A percentile compares a stretch with the other conserved stretches of the same genome.
phyloP scores from a whole-genome alignment of 2,113 vertebrate genomes.

The Planiliza haematocheilus region DNA sequence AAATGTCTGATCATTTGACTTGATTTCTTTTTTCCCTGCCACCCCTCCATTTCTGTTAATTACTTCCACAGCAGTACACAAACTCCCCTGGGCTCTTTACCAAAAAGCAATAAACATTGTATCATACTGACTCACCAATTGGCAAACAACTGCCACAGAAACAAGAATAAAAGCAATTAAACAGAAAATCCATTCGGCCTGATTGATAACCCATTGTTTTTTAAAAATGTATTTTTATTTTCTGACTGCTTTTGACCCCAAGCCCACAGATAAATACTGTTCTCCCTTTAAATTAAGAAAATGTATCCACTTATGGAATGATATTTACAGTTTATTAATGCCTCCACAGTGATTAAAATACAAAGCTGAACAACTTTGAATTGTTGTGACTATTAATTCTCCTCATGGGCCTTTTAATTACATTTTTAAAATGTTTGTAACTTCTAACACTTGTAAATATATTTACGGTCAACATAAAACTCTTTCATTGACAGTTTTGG shows the following conservation, averaged over 20 bases:
- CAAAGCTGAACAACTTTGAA: no score
- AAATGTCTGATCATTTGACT: constrained; percentile 61
- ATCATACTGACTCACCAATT: constrained; percentile 62
- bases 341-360: not conserved
- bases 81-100: constrained; percentile 67
- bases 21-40: constrained; percentile 65
- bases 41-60: constrained; percentile 73
- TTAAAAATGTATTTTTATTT: constrained; percentile 1
- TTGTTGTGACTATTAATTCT: no score
- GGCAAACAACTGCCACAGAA: constrained; percentile 57
- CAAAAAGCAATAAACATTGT: constrained; percentile 74
- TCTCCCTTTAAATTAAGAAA: not conserved
- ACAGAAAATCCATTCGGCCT: constrained; percentile 52
- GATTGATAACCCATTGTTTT: constrained; percentile 23
- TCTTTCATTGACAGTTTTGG: no score
- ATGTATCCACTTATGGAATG: not conserved
- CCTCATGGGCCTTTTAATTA: no score
- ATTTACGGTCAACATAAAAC: no score
- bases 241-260: constrained; percentile 13
- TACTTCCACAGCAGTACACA: constrained; percentile 67
- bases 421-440: no score
- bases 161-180: constrained; percentile 56
- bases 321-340: not conserved
- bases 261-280: not conserved
- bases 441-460: no score